Conservation (phyloP, 64 coral and sea anemone species). For the Dendrophyllia cribrosa region DNA sequence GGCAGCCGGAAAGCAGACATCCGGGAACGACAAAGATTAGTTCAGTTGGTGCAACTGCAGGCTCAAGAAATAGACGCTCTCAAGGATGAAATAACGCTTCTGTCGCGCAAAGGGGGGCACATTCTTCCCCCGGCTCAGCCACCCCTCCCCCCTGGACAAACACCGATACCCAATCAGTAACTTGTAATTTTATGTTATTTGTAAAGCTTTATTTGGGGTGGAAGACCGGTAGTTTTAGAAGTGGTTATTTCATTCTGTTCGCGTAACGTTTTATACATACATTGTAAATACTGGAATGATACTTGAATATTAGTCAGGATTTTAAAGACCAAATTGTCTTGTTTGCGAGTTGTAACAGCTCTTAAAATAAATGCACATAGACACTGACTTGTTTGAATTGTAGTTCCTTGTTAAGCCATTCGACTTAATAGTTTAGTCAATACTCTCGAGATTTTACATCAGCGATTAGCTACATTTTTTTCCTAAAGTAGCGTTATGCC, state of each 20-base stretch:
- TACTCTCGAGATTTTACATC: no score
- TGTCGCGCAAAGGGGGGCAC: conserved; percentile 95
- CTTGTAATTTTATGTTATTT: background rate
- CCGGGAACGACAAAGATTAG: conserved; percentile 92
- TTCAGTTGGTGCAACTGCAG: conserved; percentile 95
- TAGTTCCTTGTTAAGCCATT: background rate
- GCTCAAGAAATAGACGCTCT: conserved; percentile 98
- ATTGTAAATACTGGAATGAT: conserved; percentile 18
- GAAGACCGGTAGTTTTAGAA: background rate
- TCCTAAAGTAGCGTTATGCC: no score
- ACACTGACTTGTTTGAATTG: background rate
- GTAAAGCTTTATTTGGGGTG: background rate
- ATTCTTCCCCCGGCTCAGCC: conserved; percentile 96
- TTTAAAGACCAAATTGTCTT: background rate
- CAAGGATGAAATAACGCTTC: conserved; percentile 96
- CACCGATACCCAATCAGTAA: conserved; percentile 94
- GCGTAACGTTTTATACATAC: background rate
- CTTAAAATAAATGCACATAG: background rate
- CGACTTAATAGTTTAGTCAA: no score
- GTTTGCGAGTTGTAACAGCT: background rate
- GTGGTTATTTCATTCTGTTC: background rate
- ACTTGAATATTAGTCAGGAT: background rate
- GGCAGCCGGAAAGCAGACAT: conserved; percentile 93
- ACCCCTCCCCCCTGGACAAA: conserved; percentile 95
- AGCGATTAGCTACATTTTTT: no score